Percentiles rank a stretch among this genome's conserved stretches.
phyloP scores from a whole-genome alignment of 2,113 vertebrate species.

The Hypocryptadius cinnamomeus region DNA sequence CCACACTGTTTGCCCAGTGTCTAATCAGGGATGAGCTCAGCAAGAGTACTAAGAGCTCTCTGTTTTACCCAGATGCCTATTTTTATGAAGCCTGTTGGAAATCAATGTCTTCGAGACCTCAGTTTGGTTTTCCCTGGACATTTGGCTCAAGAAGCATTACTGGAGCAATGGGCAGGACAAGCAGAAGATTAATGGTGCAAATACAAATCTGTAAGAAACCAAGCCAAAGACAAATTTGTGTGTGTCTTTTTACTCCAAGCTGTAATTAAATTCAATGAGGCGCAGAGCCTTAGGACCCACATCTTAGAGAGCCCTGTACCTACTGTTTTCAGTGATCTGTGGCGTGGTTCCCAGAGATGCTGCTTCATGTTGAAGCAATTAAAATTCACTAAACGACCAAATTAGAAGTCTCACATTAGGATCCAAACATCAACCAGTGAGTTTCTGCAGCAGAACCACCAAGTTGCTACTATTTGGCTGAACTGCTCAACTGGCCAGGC shows the following conservation, averaged over 20 bases:
- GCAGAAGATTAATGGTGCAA: background rate
- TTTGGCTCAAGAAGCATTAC: background rate
- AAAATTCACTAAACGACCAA: background rate
- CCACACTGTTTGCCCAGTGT: background rate
- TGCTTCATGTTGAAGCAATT: background rate
- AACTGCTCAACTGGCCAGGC: background rate
- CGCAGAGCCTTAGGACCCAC: background rate
- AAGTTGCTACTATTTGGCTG: background rate
- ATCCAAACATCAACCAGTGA: background rate
- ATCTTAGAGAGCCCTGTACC: background rate
- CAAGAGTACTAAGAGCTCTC: background rate
- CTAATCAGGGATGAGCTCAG: background rate
- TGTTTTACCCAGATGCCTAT: background rate
- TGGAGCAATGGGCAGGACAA: background rate
- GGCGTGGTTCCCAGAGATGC: background rate
- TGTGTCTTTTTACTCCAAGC: background rate
- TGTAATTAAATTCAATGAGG: slow-evolving; percentile 14
- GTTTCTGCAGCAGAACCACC: background rate
- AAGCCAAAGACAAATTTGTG: background rate
- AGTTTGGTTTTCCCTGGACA: background rate
- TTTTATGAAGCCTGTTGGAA: background rate
- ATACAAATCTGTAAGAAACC: background rate
- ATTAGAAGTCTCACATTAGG: background rate
- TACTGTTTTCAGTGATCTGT: background rate
- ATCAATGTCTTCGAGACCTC: background rate